Evolutionary conservation across 2,888 invertebrate species (phyloP).

Genomic region (Eupithecia tripunctaria): DNA sequence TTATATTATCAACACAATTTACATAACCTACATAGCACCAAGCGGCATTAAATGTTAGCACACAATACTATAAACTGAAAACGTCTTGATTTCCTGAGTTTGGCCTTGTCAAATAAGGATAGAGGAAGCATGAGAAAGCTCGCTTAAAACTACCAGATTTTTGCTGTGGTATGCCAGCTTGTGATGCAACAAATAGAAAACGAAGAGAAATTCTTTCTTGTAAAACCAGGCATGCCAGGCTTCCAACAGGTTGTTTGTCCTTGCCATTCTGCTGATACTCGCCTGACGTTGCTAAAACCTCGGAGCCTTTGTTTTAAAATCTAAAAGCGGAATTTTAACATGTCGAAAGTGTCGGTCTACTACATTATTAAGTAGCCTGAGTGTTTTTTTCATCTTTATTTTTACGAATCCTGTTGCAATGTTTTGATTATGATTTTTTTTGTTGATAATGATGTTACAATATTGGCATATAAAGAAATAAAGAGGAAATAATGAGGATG

Average conservation of each 20-base stretch:
- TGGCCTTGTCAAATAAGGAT: background rate
- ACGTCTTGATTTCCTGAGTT: background rate
- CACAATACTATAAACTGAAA: background rate
- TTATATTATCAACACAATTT: no score
- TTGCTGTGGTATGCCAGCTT: background rate
- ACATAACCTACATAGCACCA: no score
- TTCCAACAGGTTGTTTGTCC: background rate
- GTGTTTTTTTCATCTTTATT: no score
- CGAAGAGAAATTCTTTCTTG: background rate
- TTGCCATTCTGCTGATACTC: background rate
- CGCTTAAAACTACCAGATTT: background rate
- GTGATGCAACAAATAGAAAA: background rate
- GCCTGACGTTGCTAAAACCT: background rate
- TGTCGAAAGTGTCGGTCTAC: background rate
- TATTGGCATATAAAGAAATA: no score
- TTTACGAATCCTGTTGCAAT: no score
- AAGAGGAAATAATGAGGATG: no score
- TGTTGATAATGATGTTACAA: no score
- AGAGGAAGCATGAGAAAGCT: no score
- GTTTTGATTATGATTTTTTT: no score
- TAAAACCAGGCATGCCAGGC: background rate
- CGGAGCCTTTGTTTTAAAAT: background rate
- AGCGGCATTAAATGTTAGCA: background rate
- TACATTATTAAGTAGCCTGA: no score
- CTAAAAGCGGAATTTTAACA: background rate